Conservation (phyloP, 1,140 invertebrate genomes). For the Trichogramma pretiosum region DNA sequence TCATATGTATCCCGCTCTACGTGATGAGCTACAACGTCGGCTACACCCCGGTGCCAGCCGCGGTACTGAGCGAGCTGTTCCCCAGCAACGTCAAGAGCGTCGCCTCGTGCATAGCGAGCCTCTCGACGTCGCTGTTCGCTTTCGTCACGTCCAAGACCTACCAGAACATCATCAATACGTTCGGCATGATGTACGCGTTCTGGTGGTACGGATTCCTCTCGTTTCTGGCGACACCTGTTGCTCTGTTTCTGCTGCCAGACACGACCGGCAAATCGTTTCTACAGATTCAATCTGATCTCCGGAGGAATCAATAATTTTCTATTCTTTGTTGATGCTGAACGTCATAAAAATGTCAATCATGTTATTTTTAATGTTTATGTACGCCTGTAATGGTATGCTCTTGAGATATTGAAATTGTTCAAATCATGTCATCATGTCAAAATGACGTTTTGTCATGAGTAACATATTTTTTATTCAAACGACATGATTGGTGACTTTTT, state of each 20-base stretch:
- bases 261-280: conserved; percentile 68
- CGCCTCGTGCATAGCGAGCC: conserved; percentile 58
- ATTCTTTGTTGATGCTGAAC: too few relatives aligned
- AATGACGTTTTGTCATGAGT: too few relatives aligned
- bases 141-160: conserved; percentile 66
- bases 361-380: too few relatives aligned
- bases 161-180: conserved; percentile 49
- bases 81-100: conserved; percentile 57
- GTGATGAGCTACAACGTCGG: conserved; percentile 49
- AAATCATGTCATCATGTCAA: too few relatives aligned
- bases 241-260: conserved; percentile 59
- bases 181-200: conserved; percentile 60
- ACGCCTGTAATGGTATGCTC: too few relatives aligned
- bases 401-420: too few relatives aligned
- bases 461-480: too few relatives aligned
- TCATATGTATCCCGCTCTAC: conserved; percentile 15
- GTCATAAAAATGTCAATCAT: too few relatives aligned
- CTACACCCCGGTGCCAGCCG: conserved; percentile 59
- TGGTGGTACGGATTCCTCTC: conserved; percentile 63
- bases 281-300: too few relatives aligned
- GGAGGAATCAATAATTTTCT: too few relatives aligned
- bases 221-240: conserved; percentile 52
- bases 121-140: conserved; percentile 59
- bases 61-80: conserved; percentile 65
- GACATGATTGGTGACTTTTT: too few relatives aligned